These are phyloP conservation scores for Argyrosomus japonicus DNA, from an alignment of 2,113 vertebrate species.

Conservation along the genomic window DNA sequence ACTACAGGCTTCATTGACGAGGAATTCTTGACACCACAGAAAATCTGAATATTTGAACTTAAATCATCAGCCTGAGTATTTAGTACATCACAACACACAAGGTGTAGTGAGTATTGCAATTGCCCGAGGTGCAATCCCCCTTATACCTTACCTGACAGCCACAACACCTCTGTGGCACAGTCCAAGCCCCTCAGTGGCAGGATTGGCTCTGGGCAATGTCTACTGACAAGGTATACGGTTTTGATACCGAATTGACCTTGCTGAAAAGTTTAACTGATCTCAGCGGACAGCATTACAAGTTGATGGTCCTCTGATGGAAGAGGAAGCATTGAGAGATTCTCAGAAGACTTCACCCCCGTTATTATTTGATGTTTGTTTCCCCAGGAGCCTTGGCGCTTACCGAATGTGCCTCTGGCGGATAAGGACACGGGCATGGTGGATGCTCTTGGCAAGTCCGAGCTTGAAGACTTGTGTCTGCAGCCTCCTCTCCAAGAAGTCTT, in stretches of 20 bases:
- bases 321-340: conserved; percentile 78
- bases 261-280: conserved; percentile 79
- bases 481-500: conserved; percentile 93
- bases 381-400: conserved; percentile 68
- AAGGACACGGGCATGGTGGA: conserved; percentile 93
- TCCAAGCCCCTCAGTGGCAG: conserved; percentile 68
- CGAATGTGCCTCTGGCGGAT: conserved; percentile 96
- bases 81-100: neutral
- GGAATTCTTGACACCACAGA: conserved; percentile 82
- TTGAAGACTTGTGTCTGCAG: conserved; percentile 96
- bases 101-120: conserved; percentile 19
- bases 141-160: conserved; percentile 62
- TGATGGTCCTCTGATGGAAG: conserved; percentile 79
- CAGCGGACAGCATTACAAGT: conserved; percentile 67
- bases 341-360: neutral
- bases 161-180: conserved; percentile 26
- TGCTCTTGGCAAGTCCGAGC: conserved; percentile 93
- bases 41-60: conserved; percentile 66
- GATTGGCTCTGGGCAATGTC: conserved; percentile 81
- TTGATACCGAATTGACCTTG: conserved; percentile 93
- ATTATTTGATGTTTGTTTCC: neutral
- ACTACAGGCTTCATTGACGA: conserved; percentile 81
- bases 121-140: conserved; percentile 82
- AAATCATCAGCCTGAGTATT: conserved; percentile 78
- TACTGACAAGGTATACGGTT: conserved; percentile 93